phyloP scores from a whole-genome alignment of 2,888 invertebrate species.

The Alloscopus bannaensis region DNA sequence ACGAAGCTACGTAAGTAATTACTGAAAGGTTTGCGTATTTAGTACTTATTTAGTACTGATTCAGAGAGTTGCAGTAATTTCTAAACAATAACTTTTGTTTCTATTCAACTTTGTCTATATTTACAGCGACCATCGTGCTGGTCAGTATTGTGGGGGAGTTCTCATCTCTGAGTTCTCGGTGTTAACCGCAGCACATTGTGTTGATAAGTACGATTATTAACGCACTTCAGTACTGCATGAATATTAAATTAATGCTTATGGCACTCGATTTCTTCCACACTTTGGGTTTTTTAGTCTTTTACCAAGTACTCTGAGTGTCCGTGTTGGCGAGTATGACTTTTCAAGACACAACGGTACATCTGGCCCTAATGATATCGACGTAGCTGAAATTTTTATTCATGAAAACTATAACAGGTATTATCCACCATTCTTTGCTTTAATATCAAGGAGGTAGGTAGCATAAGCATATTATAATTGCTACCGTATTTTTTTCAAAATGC shows the following conservation, averaged over 20 bases:
- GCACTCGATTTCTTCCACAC: background rate
- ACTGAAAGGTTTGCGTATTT: background rate
- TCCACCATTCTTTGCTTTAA: background rate
- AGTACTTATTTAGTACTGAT: too few species aligned
- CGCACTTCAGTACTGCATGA: background rate
- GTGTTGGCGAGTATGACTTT: constrained; percentile 90
- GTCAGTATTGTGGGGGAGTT: constrained; percentile 87
- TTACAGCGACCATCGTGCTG: constrained; percentile 69
- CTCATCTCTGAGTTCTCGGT: constrained; percentile 87
- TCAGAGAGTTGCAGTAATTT: too few species aligned
- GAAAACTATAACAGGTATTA: constrained; percentile 80
- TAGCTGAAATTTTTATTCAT: constrained; percentile 82
- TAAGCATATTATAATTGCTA: too few species aligned
- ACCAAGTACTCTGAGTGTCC: constrained; percentile 80
- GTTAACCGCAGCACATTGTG: constrained; percentile 87
- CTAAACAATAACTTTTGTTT: too few species aligned
- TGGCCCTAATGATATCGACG: constrained; percentile 80
- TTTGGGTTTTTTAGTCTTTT: background rate
- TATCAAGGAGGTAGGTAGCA: too few species aligned
- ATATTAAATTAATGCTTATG: background rate
- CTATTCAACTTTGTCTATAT: constrained; percentile 1
- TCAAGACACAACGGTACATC: constrained; percentile 81
- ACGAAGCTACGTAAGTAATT: constrained; percentile 59
- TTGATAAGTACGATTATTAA: constrained; percentile 77
- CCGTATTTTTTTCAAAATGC: too few species aligned